Evolutionary conservation across 2,113 vertebrate genomes (phyloP).

Genomic region (Gymnobelideus leadbeateri): DNA sequence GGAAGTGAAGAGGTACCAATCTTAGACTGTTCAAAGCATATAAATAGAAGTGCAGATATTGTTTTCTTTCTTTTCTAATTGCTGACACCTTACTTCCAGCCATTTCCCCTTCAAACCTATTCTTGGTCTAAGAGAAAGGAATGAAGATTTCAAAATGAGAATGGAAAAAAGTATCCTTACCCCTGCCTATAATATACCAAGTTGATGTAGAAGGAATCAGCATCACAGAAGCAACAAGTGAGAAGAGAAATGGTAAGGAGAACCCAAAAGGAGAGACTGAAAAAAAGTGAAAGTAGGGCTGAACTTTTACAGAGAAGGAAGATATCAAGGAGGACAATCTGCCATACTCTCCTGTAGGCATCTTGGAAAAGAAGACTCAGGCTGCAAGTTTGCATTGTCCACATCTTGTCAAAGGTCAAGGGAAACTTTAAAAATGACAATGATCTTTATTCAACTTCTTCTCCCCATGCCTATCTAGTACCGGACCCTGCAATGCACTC

Average conservation of each 20-base stretch:
- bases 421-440: neutral
- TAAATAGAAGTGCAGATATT: neutral
- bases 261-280: neutral
- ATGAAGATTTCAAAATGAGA: neutral
- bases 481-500: neutral
- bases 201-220: neutral
- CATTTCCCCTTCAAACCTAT: neutral
- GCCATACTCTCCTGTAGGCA: neutral
- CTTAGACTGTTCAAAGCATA: neutral
- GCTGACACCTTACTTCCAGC: neutral
- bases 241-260: neutral
- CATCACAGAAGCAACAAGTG: neutral
- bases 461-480: neutral
- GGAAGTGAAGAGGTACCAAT: neutral
- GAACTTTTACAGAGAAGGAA: neutral
- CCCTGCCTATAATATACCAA: neutral
- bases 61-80: neutral
- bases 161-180: neutral
- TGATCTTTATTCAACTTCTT: neutral
- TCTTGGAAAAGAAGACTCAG: neutral
- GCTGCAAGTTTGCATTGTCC: neutral
- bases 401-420: neutral
- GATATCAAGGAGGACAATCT: neutral
- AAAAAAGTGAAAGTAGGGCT: neutral
- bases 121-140: neutral